Evolutionary conservation across 2,797 vertebrate species (phyloP).

Genomic region (Pseudochirops cupreus): DNA sequence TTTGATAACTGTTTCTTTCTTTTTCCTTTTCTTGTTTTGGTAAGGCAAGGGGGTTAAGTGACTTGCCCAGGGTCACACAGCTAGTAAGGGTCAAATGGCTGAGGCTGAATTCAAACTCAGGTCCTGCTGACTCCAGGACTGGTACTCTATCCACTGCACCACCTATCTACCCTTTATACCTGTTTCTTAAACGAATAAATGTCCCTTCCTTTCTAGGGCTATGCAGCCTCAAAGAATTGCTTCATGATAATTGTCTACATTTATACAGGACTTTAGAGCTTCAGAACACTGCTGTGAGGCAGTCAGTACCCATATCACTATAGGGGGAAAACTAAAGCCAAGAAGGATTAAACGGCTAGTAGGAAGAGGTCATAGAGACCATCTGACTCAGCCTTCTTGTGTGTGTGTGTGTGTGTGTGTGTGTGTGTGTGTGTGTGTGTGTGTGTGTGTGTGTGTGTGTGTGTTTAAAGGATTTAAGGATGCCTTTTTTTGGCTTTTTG

Average conservation of each 20-base stretch:
- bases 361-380: not conserved
- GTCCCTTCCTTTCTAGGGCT: not conserved
- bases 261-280: not conserved
- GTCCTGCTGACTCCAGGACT: too few species aligned
- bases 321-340: not conserved
- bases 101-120: too few species aligned
- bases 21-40: too few species aligned
- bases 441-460: not conserved
- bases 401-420: not conserved
- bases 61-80: too few species aligned
- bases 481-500: not conserved
- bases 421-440: not conserved
- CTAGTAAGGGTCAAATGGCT: too few species aligned
- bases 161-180: too few species aligned
- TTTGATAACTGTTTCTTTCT: not conserved
- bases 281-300: not conserved
- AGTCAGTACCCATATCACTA: not conserved
- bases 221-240: not conserved
- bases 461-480: not conserved
- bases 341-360: not conserved
- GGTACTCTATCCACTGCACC: too few species aligned
- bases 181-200: not conserved
- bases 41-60: too few species aligned
- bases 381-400: not conserved
- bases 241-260: not conserved